A percentile compares a stretch with the other conserved stretches of the same genome.
Evolutionary conservation across 1,140 invertebrate species (phyloP).

Genomic region (Heliconius himera): DNA sequence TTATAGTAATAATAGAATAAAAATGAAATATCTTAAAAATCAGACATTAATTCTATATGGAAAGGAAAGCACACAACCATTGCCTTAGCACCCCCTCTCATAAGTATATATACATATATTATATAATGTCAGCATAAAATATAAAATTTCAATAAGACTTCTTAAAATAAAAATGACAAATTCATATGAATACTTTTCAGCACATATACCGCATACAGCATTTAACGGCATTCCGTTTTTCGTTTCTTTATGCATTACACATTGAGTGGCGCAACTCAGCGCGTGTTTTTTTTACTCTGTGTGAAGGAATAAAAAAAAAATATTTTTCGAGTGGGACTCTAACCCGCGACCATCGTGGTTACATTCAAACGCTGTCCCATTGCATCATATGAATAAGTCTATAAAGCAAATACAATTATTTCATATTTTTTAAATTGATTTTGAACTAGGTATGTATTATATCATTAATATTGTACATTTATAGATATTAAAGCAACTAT

Average conservation of each 20-base stretch:
- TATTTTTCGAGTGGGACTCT: not conserved
- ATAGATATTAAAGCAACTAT: constrained; percentile 5
- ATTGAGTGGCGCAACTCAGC: too few relatives aligned
- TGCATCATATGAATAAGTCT: not conserved
- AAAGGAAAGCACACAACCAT: constrained; percentile 33
- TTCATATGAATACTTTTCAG: not conserved
- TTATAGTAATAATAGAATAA: not conserved
- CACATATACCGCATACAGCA: not conserved
- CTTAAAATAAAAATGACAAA: not conserved
- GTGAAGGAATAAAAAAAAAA: too few relatives aligned
- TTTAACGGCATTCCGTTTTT: too few relatives aligned
- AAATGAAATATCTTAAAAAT: constrained; percentile 4
- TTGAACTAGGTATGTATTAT: not conserved
- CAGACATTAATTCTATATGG: constrained; percentile 3
- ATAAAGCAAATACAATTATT: not conserved
- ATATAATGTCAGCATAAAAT: not conserved
- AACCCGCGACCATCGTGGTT: not conserved
- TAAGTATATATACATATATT: constrained; percentile 3
- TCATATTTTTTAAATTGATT: not conserved
- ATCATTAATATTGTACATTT: constrained; percentile 6
- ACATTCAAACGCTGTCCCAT: too few relatives aligned
- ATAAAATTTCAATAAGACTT: not conserved
- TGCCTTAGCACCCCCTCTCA: constrained; percentile 35
- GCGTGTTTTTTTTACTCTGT: too few relatives aligned
- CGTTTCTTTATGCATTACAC: too few relatives aligned